Base-by-base conservation (phyloP, 1,140 invertebrate genomes). In the Nautilus pompilius region DNA sequence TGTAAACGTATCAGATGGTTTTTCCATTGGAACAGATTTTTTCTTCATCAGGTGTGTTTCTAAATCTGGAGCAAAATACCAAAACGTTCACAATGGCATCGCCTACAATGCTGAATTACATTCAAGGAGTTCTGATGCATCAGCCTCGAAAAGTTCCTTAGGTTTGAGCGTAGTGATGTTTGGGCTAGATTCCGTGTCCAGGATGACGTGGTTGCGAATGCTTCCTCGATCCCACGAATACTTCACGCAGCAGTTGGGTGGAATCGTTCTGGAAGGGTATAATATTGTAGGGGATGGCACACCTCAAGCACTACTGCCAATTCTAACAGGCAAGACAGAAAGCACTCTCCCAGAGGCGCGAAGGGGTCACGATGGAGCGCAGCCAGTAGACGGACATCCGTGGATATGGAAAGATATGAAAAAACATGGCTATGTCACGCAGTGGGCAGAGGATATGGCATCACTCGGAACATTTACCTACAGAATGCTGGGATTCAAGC, bases 271-370 rank as follows among this genome's bases (percentile, higher is more conserved):
- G 1, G 84, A 93, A 74, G 91, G 92, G 59, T 93, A 94, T 69
- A 96, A 96, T 74, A 95, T 96, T 60, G 89, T 97, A 2, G 95
- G 95, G 0, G 95, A 98, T 83, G 95, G 95, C 0, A 97, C 95
- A 0, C 93, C 94, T 0, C 93, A 96, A 71, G 93, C 95, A 0
- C 81, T 96, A 22, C 92, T 96, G 41, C 95, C 95, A 0, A 90
- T 98, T 49, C 82, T 98, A 0, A 96, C 94, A 0, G 87, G 87
- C 5, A 89, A 90, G 79, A 95, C 90, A 0, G 95, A 98, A 80
- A 76, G 90, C 5, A 94, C 78, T 54, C 66, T 80, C 17, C 78
- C 76, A 8, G 70, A 76, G 64, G 68, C 75, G 0, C 86, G 95
- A 51, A 92, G 91, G 77, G 86, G 91, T 2, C 87, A 88, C 73